phyloP scores from a whole-genome alignment of 2,113 vertebrate species.

The Sciurus niger region DNA sequence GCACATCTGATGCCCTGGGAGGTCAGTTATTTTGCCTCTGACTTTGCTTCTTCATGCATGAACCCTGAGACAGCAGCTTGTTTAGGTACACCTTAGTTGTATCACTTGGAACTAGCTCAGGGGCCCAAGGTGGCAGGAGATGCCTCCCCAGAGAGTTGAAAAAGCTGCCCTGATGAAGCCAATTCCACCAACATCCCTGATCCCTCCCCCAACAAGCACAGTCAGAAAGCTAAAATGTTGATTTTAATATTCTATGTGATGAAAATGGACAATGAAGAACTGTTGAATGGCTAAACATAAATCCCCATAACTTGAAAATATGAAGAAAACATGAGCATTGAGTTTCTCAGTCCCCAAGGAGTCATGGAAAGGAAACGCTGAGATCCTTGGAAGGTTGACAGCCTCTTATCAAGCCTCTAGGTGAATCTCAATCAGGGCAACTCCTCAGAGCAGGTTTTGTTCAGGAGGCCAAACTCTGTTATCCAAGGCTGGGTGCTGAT shows the following conservation, averaged over 20 bases:
- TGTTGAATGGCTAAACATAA: too few species aligned
- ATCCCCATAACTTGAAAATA: too few species aligned
- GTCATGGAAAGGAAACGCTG: too few species aligned
- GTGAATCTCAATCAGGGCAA: not conserved
- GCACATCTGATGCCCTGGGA: rapidly evolving
- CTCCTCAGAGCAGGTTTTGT: not conserved
- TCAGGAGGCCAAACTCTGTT: not conserved
- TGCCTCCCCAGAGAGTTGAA: not conserved
- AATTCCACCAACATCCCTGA: not conserved
- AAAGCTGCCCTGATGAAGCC: not conserved
- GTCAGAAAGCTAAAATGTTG: not conserved
- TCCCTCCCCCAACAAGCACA: too few species aligned
- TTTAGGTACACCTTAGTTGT: not conserved
- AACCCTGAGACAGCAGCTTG: not conserved
- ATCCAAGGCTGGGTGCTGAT: not conserved
- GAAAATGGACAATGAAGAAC: not conserved
- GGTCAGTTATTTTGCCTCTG: too few species aligned
- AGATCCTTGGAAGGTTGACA: too few species aligned
- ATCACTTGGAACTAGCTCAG: not conserved
- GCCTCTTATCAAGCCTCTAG: too few species aligned
- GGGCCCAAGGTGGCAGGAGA: too few species aligned
- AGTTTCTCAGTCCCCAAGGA: too few species aligned
- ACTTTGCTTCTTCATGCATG: not conserved
- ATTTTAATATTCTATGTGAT: not conserved
- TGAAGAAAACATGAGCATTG: too few species aligned